A percentile compares a stretch with the other conserved stretches of the same genome.
These are phyloP conservation scores for Heteromyza rotundicornis DNA, from an alignment of 2,888 invertebrate species.

Conservation along the genomic window DNA sequence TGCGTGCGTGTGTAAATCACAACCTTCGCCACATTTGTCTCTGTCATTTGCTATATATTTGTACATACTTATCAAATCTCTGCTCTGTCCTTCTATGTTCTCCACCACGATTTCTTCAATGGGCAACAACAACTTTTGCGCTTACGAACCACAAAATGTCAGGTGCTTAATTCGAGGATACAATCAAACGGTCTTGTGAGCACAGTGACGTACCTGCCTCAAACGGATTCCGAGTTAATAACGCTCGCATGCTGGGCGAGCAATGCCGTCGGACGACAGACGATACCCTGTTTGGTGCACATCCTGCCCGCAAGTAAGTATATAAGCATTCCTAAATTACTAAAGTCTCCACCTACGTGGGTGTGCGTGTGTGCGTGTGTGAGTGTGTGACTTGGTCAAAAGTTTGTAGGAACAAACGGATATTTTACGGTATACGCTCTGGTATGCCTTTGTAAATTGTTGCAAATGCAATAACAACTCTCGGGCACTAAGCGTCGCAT, in stretches of 20 bases:
- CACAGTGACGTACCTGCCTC: slow-evolving; percentile 68
- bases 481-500: not conserved
- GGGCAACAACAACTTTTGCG: not conserved
- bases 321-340: no score
- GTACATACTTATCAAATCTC: no score
- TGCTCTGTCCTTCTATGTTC: not conserved
- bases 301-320: slow-evolving; percentile 80
- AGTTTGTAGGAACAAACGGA: no score
- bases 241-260: slow-evolving; percentile 88
- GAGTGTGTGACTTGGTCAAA: no score
- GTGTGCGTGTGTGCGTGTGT: no score
- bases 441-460: no score
- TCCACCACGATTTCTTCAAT: not conserved
- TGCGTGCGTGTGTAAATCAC: no score
- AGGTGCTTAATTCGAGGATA: slow-evolving; percentile 65
- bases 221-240: slow-evolving; percentile 72
- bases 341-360: no score
- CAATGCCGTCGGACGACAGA: slow-evolving; percentile 82
- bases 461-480: slow-evolving; percentile 8
- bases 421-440: no score
- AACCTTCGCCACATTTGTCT: no score
- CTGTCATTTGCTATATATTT: no score
- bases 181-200: slow-evolving; percentile 66
- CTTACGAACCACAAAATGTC: slow-evolving; percentile 5
- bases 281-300: slow-evolving; percentile 81